Evolutionary conservation across 1,140 invertebrate species (phyloP).

Genomic region (Philopotamus ludificatus): DNA sequence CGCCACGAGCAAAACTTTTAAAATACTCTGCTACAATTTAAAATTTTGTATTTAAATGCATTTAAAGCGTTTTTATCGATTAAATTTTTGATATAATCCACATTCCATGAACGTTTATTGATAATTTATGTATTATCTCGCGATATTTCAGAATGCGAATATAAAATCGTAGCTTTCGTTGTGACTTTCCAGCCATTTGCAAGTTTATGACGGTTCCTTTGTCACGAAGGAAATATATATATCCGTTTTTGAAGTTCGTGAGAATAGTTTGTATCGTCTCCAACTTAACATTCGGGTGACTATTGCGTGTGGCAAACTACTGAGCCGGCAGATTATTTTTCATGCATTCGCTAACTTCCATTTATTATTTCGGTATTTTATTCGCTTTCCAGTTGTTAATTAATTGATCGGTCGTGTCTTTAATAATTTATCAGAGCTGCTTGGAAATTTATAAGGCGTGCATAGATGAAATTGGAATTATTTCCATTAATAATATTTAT

Average conservation of each 20-base stretch:
- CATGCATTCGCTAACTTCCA: not conserved
- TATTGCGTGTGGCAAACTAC: not conserved
- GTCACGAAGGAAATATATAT: slow-evolving; percentile 9
- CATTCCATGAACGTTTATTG: no score
- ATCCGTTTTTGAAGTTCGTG: not conserved
- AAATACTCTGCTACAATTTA: no score
- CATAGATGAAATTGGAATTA: no score
- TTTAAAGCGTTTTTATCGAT: no score
- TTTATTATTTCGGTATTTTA: not conserved
- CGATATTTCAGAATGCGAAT: not conserved
- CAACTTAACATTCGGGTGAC: not conserved
- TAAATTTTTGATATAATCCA: no score
- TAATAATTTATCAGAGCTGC: no score
- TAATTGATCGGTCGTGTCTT: not conserved
- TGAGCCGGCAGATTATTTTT: slow-evolving; percentile 9
- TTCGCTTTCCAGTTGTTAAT: not conserved
- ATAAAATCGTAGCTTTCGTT: not conserved
- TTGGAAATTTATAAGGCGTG: no score
- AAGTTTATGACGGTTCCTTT: slow-evolving; percentile 3
- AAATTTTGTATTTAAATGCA: no score
- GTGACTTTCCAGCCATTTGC: not conserved
- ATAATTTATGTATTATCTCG: no score
- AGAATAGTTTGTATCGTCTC: not conserved
- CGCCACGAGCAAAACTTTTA: no score
- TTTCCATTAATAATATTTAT: no score